A percentile compares a stretch with the other conserved stretches of the same genome.
These are phyloP conservation scores for Escarpia spicata DNA, from an alignment of 2,888 invertebrate genomes.

Conservation along the genomic window DNA sequence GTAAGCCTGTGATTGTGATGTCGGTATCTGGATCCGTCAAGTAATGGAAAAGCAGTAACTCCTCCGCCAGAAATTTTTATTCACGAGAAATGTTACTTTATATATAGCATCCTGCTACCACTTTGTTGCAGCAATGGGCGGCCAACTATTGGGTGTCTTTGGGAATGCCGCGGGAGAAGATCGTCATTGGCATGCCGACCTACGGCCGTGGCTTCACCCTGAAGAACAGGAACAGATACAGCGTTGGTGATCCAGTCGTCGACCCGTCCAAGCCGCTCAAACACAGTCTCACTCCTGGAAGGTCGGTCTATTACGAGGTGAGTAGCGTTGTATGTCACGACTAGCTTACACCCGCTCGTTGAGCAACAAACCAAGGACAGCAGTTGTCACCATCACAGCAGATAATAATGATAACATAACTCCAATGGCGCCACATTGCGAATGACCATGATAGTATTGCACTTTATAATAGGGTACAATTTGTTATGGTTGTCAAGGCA, in stretches of 20 bases:
- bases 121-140: conserved; percentile 18
- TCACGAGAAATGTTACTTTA: neutral
- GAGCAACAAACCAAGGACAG: too few species aligned
- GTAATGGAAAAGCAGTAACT: neutral
- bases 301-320: conserved; percentile 8
- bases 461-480: too few species aligned
- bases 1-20: too few species aligned
- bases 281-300: neutral
- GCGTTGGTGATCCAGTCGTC: conserved; percentile 7
- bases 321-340: neutral
- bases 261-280: conserved; percentile 6
- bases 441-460: too few species aligned
- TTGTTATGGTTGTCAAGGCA: too few species aligned
- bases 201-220: conserved; percentile 19
- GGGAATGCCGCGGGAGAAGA: neutral
- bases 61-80: neutral
- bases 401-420: too few species aligned
- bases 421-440: too few species aligned
- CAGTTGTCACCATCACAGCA: too few species aligned
- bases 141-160: conserved; percentile 21
- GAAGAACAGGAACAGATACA: neutral
- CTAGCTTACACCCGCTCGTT: too few species aligned
- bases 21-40: too few species aligned
- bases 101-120: neutral
- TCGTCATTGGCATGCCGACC: conserved; percentile 17